Percentiles rank a stretch among this genome's conserved stretches.
Evolutionary conservation across 2,888 invertebrate species (phyloP).

Genomic region (Eupsilia transversa): DNA sequence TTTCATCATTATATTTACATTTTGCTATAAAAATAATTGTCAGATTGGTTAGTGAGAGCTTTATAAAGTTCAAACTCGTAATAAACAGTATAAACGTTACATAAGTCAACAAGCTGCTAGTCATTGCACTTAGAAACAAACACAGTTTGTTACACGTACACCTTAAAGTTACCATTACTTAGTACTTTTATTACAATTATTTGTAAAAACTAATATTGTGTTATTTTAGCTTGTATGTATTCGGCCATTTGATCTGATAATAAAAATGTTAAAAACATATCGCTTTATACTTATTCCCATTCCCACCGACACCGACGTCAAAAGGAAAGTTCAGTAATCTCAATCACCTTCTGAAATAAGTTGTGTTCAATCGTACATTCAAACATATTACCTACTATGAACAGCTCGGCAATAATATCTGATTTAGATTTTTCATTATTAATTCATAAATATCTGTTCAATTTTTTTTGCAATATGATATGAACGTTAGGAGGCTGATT

Average conservation of each 20-base stretch:
- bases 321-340: not conserved
- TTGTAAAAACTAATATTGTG: conserved; percentile 44
- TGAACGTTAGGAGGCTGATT: no score
- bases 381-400: no score
- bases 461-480: no score
- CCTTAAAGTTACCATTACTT: conserved; percentile 63
- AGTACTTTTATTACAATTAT: conserved; percentile 28
- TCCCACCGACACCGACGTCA: not conserved
- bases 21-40: not conserved
- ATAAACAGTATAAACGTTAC: conserved; percentile 55
- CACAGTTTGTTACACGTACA: conserved; percentile 65
- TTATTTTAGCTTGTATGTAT: conserved; percentile 46
- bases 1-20: not conserved
- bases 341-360: not conserved
- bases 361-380: not conserved
- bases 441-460: no score
- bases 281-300: not conserved
- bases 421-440: no score
- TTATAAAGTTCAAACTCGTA: conserved; percentile 44
- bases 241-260: conserved; percentile 47
- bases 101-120: conserved; percentile 59
- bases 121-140: conserved; percentile 64
- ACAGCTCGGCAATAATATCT: no score
- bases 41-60: conserved; percentile 32
- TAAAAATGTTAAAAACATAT: conserved; percentile 34